Percentiles rank a stretch among this genome's conserved stretches.
These are phyloP conservation scores for Hydraecia micacea DNA, from an alignment of 2,888 invertebrate genomes.

Conservation along the genomic window DNA sequence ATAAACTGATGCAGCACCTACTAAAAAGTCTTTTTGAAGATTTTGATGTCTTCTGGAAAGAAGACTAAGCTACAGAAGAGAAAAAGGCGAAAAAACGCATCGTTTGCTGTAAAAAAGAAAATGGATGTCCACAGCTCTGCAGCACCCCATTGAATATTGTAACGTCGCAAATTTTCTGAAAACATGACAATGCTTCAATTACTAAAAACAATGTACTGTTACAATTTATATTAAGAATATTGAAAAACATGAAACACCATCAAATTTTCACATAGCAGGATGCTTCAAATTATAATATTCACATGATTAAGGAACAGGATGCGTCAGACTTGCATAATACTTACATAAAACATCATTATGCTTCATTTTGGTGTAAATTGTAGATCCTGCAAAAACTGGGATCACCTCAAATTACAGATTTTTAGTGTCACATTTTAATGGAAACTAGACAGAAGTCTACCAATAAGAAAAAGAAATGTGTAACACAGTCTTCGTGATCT, in stretches of 20 bases:
- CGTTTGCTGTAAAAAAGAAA: background rate
- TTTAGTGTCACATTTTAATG: background rate
- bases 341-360: background rate
- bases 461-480: constrained; percentile 3
- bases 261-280: background rate
- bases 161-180: background rate
- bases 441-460: background rate
- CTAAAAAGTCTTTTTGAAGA: background rate
- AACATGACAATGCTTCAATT: background rate
- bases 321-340: background rate
- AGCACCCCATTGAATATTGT: background rate
- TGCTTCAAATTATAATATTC: background rate
- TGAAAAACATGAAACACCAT: too few relatives aligned
- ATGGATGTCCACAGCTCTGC: background rate
- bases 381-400: background rate
- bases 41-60: background rate
- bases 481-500: background rate
- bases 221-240: background rate
- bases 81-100: background rate
- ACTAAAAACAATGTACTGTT: background rate
- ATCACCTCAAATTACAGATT: background rate
- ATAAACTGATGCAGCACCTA: background rate
- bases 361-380: background rate
- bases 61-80: background rate
- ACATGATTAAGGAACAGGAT: background rate